A percentile compares a stretch with the other conserved stretches of the same genome.
phyloP scores from a whole-genome alignment of 1,140 invertebrate species.

The Penaeus indicus region DNA sequence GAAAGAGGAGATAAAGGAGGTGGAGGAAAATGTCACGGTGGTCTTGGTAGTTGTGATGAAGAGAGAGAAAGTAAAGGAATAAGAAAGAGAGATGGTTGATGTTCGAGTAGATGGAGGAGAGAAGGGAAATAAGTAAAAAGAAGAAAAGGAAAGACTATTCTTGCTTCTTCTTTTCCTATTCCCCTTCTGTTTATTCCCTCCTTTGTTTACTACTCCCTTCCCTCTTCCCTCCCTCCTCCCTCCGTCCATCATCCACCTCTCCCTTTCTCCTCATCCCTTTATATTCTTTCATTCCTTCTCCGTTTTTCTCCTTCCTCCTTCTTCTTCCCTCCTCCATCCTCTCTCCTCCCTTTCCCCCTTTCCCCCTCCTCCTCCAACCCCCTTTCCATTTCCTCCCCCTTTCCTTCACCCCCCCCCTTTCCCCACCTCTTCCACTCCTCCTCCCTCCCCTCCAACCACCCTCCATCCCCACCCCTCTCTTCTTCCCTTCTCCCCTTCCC shows the following conservation, averaged over 20 bases:
- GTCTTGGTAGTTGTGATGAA: no score
- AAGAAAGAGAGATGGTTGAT: no score
- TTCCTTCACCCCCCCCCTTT: neutral
- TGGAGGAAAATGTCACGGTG: no score
- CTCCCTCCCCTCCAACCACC: neutral
- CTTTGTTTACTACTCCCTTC: neutral
- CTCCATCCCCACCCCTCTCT: neutral
- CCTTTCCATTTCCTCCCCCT: neutral
- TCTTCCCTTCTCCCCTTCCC: neutral
- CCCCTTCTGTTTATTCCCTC: no score
- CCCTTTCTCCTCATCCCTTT: neutral
- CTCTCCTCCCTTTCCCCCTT: neutral
- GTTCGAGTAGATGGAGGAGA: no score
- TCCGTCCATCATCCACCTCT: neutral
- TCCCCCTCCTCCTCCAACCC: neutral
- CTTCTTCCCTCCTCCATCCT: neutral
- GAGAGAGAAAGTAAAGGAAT: no score
- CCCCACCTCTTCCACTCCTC: neutral
- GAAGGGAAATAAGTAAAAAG: no score
- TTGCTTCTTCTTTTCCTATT: no score
- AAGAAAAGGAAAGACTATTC: no score
- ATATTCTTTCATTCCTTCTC: neutral
- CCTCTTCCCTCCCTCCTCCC: conserved; percentile 26
- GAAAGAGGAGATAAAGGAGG: no score
- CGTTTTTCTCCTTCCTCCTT: conserved; percentile 2